Percentiles rank a stretch among this genome's conserved stretches.
Conservation (phyloP, 2,113 vertebrate species). For the Corynorhinus townsendii region DNA sequence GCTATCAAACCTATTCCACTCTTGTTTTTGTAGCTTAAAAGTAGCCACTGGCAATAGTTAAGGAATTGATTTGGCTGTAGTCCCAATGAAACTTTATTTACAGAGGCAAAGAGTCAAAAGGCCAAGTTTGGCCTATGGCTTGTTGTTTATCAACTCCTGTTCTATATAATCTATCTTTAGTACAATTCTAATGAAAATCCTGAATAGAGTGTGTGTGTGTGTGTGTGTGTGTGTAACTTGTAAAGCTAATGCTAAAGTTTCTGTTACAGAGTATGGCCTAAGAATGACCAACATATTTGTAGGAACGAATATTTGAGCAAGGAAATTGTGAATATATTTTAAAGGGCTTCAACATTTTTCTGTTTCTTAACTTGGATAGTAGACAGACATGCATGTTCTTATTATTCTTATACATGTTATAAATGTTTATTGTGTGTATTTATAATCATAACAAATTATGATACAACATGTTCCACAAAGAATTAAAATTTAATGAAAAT, state of each 20-base stretch:
- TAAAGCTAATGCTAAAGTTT: too few relatives aligned
- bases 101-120: not conserved
- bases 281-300: too few relatives aligned
- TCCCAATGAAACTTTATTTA: not conserved
- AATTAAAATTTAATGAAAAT: not conserved
- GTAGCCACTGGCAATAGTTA: not conserved
- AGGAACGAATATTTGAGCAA: not conserved
- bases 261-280: too few relatives aligned
- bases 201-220: too few relatives aligned
- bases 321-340: not conserved
- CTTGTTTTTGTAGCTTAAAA: not conserved
- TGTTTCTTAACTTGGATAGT: not conserved
- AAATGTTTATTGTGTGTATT: not conserved
- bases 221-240: too few relatives aligned
- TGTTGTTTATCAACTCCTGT: not conserved
- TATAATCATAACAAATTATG: not conserved
- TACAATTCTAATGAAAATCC: not conserved
- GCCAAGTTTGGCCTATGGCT: not conserved
- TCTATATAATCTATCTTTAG: not conserved
- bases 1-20: fast-evolving
- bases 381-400: not conserved
- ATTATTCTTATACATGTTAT: not conserved
- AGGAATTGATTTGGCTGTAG: not conserved
- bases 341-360: not conserved
- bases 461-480: not conserved